Evolutionary conservation across 2,113 vertebrate species (phyloP).

Genomic region (Tamias sibiricus): DNA sequence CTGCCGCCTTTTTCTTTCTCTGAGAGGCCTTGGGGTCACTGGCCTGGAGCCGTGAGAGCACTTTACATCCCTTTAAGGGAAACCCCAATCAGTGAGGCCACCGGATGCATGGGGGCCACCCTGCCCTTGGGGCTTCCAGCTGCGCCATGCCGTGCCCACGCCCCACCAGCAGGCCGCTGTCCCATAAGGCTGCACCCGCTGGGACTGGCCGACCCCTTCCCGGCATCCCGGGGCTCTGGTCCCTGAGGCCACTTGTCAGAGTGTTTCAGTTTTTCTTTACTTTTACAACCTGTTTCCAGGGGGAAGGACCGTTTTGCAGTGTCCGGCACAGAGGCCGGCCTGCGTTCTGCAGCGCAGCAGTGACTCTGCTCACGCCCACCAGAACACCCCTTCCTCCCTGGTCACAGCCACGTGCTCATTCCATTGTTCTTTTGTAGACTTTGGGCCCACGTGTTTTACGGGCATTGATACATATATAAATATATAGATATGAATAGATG

Average conservation of each 20-base stretch:
- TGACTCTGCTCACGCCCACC: constrained; percentile 61
- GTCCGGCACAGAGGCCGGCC: constrained; percentile 55
- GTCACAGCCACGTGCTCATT: constrained; percentile 86
- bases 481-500: constrained; percentile 89
- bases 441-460: constrained; percentile 86
- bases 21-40: constrained; percentile 52
- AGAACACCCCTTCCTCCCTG: constrained; percentile 88
- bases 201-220: not conserved
- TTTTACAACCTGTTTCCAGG: constrained; percentile 66
- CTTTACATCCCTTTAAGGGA: constrained; percentile 67
- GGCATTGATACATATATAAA: constrained; percentile 89
- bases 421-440: constrained; percentile 89
- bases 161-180: constrained; percentile 77
- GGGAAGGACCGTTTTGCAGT: constrained; percentile 63
- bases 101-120: not conserved
- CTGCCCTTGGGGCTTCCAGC: constrained; percentile 24
- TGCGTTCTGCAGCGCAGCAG: constrained; percentile 65
- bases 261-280: constrained; percentile 60
- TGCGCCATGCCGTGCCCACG: not conserved
- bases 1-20: constrained; percentile 60
- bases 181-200: not conserved
- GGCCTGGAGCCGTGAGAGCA: constrained; percentile 55
- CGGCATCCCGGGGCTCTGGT: not conserved
- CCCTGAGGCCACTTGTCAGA: constrained; percentile 17
- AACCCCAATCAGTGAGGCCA: not conserved